phyloP scores from a whole-genome alignment of 64 coral and sea anemone species.

The Acropora tenuis region DNA sequence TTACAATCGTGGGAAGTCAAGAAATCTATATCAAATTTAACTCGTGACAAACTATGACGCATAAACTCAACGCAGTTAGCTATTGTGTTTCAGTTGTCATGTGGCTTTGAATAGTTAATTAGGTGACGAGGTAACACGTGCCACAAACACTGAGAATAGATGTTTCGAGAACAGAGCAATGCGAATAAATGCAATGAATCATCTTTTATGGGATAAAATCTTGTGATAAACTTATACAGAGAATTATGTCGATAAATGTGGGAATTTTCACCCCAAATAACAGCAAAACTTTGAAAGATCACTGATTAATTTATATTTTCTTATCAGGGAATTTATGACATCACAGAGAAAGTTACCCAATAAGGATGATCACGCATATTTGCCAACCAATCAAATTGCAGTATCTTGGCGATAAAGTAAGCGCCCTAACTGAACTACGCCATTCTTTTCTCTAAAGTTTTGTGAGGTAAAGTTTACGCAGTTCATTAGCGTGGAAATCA shows the following conservation, averaged over 20 bases:
- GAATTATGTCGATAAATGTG: not conserved
- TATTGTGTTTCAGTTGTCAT: too few species aligned
- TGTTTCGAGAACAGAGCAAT: not conserved
- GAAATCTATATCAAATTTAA: not conserved
- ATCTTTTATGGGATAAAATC: not conserved
- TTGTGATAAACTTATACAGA: too few species aligned
- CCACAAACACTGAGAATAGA: not conserved
- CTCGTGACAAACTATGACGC: not conserved
- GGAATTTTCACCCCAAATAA: not conserved
- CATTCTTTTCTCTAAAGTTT: conserved; percentile 31
- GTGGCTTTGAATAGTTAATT: too few species aligned
- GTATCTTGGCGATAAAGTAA: conserved; percentile 28
- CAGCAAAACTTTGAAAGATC: not conserved
- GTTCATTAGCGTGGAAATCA: not conserved
- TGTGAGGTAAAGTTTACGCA: not conserved
- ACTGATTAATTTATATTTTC: conserved; percentile 31
- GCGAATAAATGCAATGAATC: too few species aligned
- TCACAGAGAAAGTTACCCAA: not conserved
- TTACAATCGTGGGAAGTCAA: not conserved
- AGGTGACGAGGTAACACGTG: not conserved
- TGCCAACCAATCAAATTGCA: conserved; percentile 60
- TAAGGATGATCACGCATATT: not conserved
- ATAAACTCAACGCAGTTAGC: too few species aligned
- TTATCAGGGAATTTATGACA: conserved; percentile 33
- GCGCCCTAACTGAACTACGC: conserved; percentile 26